These are phyloP conservation scores for Calameuta idolon DNA, from an alignment of 2,888 invertebrate species.

Conservation along the genomic window DNA sequence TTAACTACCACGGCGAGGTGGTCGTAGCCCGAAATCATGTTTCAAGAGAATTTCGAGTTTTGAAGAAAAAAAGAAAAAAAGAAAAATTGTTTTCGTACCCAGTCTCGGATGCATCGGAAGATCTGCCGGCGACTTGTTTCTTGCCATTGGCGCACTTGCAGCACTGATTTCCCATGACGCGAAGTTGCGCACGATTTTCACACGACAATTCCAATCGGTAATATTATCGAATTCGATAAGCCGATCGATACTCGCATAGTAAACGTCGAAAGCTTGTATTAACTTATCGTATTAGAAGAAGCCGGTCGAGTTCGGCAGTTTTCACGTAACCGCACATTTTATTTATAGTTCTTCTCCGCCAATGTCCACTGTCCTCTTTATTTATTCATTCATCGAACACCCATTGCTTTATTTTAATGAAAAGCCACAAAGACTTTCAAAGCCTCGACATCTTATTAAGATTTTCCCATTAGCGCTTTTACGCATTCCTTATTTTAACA, in stretches of 20 bases:
- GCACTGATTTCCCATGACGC: constrained; percentile 63
- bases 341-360: constrained; percentile 26
- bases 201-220: neutral
- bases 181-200: neutral
- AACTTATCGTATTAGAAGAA: constrained; percentile 8
- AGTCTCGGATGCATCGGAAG: constrained; percentile 48
- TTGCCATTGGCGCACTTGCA: constrained; percentile 64
- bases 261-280: neutral
- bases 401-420: neutral
- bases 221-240: neutral
- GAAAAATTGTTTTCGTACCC: constrained; percentile 33
- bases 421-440: neutral
- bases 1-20: too few relatives aligned
- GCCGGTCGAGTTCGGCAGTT: constrained; percentile 14
- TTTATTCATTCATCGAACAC: constrained; percentile 12
- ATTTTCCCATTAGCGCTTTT: neutral
- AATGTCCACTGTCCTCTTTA: constrained; percentile 14
- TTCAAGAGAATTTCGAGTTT: neutral
- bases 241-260: neutral
- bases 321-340: constrained; percentile 36
- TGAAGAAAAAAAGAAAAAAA: neutral
- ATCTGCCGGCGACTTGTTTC: constrained; percentile 45
- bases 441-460: neutral
- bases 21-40: neutral
- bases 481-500: neutral